These are phyloP conservation scores for Polia nebulosa DNA, from an alignment of 2,888 invertebrate species.

Conservation along the genomic window DNA sequence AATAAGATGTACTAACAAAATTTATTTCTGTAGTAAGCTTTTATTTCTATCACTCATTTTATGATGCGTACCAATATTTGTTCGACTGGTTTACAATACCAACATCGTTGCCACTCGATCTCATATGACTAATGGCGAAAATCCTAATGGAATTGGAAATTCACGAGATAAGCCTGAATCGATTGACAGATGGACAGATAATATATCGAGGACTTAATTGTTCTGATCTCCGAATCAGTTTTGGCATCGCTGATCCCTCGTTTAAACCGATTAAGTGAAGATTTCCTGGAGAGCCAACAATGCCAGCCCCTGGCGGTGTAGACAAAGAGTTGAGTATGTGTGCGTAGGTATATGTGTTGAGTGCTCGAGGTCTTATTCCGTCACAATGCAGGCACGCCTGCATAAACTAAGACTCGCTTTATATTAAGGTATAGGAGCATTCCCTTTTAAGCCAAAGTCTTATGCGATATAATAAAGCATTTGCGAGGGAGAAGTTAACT, in stretches of 20 bases:
- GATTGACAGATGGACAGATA: conserved; percentile 47
- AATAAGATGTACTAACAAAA: conserved; percentile 8
- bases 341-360: conserved; percentile 8
- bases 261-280: conserved; percentile 46
- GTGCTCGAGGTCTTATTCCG: conserved; percentile 21
- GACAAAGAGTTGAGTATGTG: conserved; percentile 40
- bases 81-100: conserved; percentile 11
- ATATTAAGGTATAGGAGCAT: conserved; percentile 11
- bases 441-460: conserved; percentile 22
- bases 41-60: conserved; percentile 23
- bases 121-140: conserved; percentile 39
- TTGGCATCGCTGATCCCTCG: conserved; percentile 28
- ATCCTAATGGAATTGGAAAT: conserved; percentile 48
- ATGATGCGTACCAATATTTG: conserved; percentile 8
- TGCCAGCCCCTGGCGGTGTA: conserved; percentile 13
- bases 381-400: conserved; percentile 49
- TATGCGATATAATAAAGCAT: conserved; percentile 29
- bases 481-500: conserved; percentile 5
- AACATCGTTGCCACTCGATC: conserved; percentile 30
- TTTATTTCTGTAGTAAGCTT: conserved; percentile 14
- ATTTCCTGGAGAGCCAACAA: conserved; percentile 36
- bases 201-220: conserved; percentile 34
- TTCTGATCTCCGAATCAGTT: conserved; percentile 34
- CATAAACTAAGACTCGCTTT: conserved; percentile 44
- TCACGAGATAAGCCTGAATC: conserved; percentile 45